Evolutionary conservation across 2,113 vertebrate species (phyloP).

Genomic region (Gymnarchus niloticus): DNA sequence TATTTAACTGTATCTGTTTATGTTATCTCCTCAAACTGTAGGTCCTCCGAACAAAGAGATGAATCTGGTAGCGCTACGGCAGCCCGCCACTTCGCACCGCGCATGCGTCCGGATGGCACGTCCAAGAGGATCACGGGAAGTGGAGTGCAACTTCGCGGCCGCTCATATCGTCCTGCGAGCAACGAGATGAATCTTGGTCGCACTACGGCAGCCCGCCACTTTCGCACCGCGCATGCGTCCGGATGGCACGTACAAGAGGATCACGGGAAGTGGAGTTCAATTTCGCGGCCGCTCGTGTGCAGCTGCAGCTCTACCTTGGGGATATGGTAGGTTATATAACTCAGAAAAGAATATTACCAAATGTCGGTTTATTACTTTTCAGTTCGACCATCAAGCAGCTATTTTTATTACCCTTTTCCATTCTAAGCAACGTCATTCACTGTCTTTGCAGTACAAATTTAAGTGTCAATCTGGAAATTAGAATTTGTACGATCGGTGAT

Average conservation of each 20-base stretch:
- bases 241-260: background rate
- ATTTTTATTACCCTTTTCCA: no score
- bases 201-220: slow-evolving; percentile 17
- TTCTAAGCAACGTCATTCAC: no score
- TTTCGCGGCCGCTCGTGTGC: no score
- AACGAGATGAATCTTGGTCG: slow-evolving; percentile 7
- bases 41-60: slow-evolving; percentile 9
- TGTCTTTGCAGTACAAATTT: no score
- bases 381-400: no score
- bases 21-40: background rate
- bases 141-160: no score
- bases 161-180: background rate
- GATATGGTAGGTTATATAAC: no score
- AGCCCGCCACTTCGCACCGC: slow-evolving; percentile 17
- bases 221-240: slow-evolving; percentile 18
- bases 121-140: background rate
- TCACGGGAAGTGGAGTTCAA: background rate
- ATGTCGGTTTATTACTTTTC: no score
- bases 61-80: slow-evolving; percentile 10
- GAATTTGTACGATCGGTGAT: no score
- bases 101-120: slow-evolving; percentile 7
- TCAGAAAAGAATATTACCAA: no score
- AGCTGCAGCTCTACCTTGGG: no score
- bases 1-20: background rate
- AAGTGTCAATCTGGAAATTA: no score